These are phyloP conservation scores for Cordilura impudica DNA, from an alignment of 2,888 invertebrate species.

Conservation along the genomic window DNA sequence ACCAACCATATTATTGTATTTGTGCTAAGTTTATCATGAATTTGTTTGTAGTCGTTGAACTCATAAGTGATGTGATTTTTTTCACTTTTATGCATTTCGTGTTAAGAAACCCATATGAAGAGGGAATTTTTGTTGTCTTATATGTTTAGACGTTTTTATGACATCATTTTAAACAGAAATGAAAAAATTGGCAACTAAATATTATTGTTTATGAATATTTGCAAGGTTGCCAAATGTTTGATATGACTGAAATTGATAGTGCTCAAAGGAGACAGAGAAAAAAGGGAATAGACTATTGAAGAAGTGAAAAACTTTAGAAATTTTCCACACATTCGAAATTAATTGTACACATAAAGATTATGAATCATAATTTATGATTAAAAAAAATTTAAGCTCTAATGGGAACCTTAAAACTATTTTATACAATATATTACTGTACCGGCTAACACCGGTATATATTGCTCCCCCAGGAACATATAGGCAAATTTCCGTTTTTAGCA, in stretches of 20 bases:
- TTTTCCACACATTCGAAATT: conserved; percentile 27
- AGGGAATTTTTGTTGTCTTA: conserved; percentile 1
- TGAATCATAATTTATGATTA: too few relatives aligned
- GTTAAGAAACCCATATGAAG: conserved; percentile 1
- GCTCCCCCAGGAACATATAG: too few relatives aligned
- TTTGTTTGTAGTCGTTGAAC: neutral
- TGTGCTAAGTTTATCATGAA: neutral
- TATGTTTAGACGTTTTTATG: conserved; percentile 38
- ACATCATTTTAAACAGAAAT: conserved; percentile 52
- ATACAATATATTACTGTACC: too few relatives aligned
- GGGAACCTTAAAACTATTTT: too few relatives aligned
- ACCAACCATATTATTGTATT: neutral
- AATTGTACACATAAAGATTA: conserved; percentile 7
- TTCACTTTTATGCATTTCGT: conserved; percentile 2
- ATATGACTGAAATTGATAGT: conserved; percentile 45
- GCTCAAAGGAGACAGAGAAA: neutral
- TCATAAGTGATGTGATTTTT: neutral
- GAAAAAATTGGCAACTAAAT: conserved; percentile 20
- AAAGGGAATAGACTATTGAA: conserved; percentile 6
- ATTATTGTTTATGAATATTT: conserved; percentile 25
- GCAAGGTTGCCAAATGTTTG: conserved; percentile 51
- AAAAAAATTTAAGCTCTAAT: too few relatives aligned
- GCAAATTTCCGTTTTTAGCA: too few relatives aligned
- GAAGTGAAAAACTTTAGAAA: conserved; percentile 10
- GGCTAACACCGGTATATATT: too few relatives aligned